Base-by-base conservation (phyloP, 2,888 invertebrate genomes). In the Craniophora ligustri region DNA sequence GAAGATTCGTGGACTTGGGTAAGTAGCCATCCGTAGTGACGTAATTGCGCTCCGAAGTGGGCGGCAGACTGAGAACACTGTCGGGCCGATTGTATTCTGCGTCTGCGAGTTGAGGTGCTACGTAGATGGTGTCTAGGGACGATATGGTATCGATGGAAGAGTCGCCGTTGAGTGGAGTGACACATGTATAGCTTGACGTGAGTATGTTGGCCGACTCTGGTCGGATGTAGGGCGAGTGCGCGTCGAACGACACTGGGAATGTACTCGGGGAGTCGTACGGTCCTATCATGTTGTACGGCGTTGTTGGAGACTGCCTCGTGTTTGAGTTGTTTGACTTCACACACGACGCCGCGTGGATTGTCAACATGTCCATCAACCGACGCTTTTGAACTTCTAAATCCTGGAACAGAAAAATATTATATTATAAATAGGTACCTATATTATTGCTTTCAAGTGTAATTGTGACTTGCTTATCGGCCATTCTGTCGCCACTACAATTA, bases 361-460 rank as follows among this genome's bases (percentile, higher is more conserved):
- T 95, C 72, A 98, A 89, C 95, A 97, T 97, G 72, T 97, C 97
- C 76, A 96, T 94, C 54, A 98, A 92, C 79, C 96, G 95, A 65
- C 96, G 95, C 78, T 96, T 95, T 83, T 98, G 96, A 46, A 95
- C 96, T 89, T 97, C 97, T 78, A 98, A 91, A 76, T 96, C 95
- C 88, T 97, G 96, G 34, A 88, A 90, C 60, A 42, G 58, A 55
- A 54, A 53, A 41, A 42, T 11, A 30, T 11, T 45, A n/a, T 5
- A 30, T 54, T 5, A 49, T 38, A 4, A 19, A 18, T 34, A 8
- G 13, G 34, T 13, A n/a, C n/a, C 21, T 54, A 7, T 31, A 39
- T 48, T 62, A 21, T 36, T 46, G 10, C 3, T 39, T 26, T 30
- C 1, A 38, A 23, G 8, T 23, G 8, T 31, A 10, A 36, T n/a